Percentiles rank a stretch among this genome's conserved stretches.
Conservation (phyloP, 2,888 invertebrate species). For the Holacanthella duospinosa region DNA sequence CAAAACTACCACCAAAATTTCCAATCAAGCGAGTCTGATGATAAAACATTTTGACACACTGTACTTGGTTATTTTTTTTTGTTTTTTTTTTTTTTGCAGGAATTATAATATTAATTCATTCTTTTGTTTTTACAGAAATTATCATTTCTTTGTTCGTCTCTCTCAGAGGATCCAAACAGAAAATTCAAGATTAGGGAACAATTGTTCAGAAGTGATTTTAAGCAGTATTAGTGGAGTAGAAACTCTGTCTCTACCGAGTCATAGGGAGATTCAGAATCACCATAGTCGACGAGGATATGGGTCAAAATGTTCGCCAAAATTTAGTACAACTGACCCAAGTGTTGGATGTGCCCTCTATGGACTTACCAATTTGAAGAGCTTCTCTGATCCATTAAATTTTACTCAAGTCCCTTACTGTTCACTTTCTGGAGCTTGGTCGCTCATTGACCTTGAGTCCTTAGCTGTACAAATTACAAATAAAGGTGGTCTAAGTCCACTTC, state of each 20-base stretch:
- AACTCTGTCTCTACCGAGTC: conserved; percentile 4
- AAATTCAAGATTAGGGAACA: conserved; percentile 24
- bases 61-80: background rate
- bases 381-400: conserved; percentile 31
- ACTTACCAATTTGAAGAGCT: conserved; percentile 37
- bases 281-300: conserved; percentile 1
- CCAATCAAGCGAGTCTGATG: too few relatives aligned
- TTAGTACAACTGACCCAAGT: conserved; percentile 17
- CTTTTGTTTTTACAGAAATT: conserved; percentile 26
- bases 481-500: conserved; percentile 34
- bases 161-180: conserved; percentile 26
- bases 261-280: conserved; percentile 6
- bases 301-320: conserved; percentile 21
- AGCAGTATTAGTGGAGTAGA: conserved; percentile 10
- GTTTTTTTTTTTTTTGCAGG: too few relatives aligned
- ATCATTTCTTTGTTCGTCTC: conserved; percentile 35
- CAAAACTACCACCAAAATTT: too few relatives aligned
- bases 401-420: conserved; percentile 32
- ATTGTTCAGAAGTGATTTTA: conserved; percentile 13
- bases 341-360: conserved; percentile 36
- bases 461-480: conserved; percentile 37
- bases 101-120: too few relatives aligned
- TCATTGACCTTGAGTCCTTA: conserved; percentile 36
- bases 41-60: too few relatives aligned
- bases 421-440: conserved; percentile 36